Evolutionary conservation across 2,797 vertebrate species (phyloP).

Genomic region (Fistularia commersonii): DNA sequence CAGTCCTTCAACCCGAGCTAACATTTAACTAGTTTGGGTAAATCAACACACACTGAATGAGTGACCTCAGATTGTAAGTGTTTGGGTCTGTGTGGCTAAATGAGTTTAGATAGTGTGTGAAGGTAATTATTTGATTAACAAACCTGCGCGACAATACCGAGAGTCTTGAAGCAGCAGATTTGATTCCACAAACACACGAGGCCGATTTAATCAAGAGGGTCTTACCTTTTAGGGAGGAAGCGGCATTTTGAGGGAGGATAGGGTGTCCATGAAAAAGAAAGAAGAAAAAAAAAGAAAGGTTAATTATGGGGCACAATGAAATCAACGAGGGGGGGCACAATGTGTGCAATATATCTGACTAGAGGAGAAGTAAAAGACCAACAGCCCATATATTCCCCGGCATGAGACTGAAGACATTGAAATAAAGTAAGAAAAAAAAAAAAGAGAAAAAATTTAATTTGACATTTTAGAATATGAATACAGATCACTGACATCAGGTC

Average conservation of each 20-base stretch:
- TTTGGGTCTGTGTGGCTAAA: conserved; percentile 10
- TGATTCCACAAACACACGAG: conserved; percentile 30
- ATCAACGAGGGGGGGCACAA: neutral
- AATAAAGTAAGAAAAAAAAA: too few species aligned
- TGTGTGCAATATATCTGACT: conserved; percentile 3
- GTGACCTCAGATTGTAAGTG: conserved; percentile 28
- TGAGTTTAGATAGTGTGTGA: conserved; percentile 4
- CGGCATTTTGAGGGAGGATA: conserved; percentile 1
- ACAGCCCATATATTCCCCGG: conserved; percentile 18
- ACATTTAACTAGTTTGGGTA: conserved; percentile 56
- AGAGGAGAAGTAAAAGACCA: conserved; percentile 21
- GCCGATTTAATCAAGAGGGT: conserved; percentile 5
- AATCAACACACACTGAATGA: conserved; percentile 34
- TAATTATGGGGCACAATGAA: neutral
- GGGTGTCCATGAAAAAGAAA: conserved; percentile 33
- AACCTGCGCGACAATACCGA: conserved; percentile 9
- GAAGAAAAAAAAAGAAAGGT: conserved; percentile 31
- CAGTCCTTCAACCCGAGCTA: conserved; percentile 53
- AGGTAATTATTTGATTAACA: conserved; percentile 41
- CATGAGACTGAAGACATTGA: too few species aligned
- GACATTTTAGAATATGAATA: too few species aligned
- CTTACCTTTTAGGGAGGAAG: conserved; percentile 54
- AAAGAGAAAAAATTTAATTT: too few species aligned
- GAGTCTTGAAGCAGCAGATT: conserved; percentile 14
- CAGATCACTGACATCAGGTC: too few species aligned